Percentiles rank a stretch among this genome's conserved stretches.
phyloP scores from a whole-genome alignment of 2,113 vertebrate species.

The Notechis scutatus region DNA sequence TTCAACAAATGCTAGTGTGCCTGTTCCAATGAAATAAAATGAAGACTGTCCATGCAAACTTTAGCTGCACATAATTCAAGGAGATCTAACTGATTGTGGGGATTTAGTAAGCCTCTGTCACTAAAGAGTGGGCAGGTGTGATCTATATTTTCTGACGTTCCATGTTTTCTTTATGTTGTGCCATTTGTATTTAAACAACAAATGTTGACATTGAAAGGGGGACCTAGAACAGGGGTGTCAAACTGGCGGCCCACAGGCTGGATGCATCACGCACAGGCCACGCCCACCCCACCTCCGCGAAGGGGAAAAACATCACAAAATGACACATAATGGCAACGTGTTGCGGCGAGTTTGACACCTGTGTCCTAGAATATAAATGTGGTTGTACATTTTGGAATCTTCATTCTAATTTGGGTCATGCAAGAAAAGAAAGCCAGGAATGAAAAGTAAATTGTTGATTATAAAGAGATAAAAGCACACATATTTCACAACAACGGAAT shows the following conservation, averaged over 20 bases:
- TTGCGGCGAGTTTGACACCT: too few relatives aligned
- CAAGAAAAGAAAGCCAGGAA: not conserved
- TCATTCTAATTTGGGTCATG: not conserved
- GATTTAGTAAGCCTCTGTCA: not conserved
- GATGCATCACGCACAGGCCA: too few relatives aligned
- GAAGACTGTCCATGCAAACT: not conserved
- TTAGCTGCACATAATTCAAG: not conserved
- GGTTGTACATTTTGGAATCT: not conserved
- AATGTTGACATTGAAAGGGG: slow-evolving; percentile 10
- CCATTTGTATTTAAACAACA: slow-evolving; percentile 8
- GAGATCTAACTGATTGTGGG: not conserved
- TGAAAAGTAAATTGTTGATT: slow-evolving; percentile 31
- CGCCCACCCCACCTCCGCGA: too few relatives aligned
- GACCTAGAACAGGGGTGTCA: not conserved
- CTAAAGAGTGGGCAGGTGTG: not conserved
- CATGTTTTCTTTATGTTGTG: slow-evolving; percentile 26
- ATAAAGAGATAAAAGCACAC: slow-evolving; percentile 46
- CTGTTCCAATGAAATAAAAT: not conserved
- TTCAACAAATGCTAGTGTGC: not conserved
- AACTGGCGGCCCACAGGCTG: too few relatives aligned
- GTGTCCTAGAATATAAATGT: fast-evolving
- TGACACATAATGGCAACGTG: too few relatives aligned
- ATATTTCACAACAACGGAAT: slow-evolving; percentile 59
- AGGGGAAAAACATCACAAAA: too few relatives aligned
- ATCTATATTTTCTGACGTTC: not conserved